These are phyloP conservation scores for Pocillopora damicornis DNA, from an alignment of 64 coral and sea anemone species.

Conservation along the genomic window DNA sequence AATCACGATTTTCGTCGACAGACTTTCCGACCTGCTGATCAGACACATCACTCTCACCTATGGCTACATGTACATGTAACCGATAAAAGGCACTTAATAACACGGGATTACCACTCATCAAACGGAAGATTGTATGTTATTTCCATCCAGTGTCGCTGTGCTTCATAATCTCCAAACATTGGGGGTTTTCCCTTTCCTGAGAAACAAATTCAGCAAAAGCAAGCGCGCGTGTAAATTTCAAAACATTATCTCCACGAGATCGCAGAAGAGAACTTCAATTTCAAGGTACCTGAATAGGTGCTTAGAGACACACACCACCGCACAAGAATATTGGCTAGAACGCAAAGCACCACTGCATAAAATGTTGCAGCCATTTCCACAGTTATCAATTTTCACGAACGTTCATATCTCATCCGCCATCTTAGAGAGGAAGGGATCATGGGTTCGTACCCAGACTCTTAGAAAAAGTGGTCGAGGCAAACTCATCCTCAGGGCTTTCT, in stretches of 20 bases:
- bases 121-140: constrained; percentile 89
- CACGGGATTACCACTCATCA: constrained; percentile 74
- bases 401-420: constrained; percentile 47
- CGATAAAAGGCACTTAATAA: background rate
- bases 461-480: background rate
- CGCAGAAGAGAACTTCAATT: background rate
- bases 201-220: background rate
- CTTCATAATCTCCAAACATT: constrained; percentile 99
- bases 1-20: too few relatives aligned
- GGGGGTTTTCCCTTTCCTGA: constrained; percentile 81
- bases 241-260: background rate
- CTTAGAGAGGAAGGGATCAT: constrained; percentile 24
- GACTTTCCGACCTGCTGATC: too few relatives aligned
- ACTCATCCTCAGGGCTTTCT: background rate
- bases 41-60: too few relatives aligned
- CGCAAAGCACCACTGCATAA: constrained; percentile 65
- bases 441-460: background rate
- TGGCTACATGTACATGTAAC: background rate
- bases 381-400: background rate
- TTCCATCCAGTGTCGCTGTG: constrained; percentile 97
- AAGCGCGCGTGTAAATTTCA: background rate
- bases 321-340: constrained; percentile 62
- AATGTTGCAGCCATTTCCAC: constrained; percentile 71
- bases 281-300: constrained; percentile 82
- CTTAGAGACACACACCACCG: constrained; percentile 89